A percentile compares a stretch with the other conserved stretches of the same genome.
Evolutionary conservation across 2,113 vertebrate species (phyloP).

Genomic region (Cyanistes caeruleus): DNA sequence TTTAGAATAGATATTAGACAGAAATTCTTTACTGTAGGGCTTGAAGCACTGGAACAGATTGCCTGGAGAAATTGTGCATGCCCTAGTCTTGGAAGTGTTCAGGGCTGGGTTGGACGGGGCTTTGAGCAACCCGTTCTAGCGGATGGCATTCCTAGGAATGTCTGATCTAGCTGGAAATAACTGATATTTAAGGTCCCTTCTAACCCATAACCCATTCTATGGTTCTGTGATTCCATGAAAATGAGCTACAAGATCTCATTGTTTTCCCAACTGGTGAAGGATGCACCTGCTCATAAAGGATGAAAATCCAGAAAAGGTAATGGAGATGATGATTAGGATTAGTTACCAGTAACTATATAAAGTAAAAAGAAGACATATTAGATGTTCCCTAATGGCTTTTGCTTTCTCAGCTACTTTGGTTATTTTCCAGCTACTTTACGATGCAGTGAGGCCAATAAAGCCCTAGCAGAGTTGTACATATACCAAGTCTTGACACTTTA

Average conservation of each 20-base stretch:
- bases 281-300: not conserved
- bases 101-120: not conserved
- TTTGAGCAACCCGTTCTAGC: not conserved
- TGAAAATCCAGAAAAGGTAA: not conserved
- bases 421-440: not conserved
- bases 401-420: not conserved
- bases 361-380: not conserved
- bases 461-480: not conserved
- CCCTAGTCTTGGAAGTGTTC: too few species aligned
- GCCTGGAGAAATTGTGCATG: not conserved
- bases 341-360: not conserved
- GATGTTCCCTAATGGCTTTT: not conserved
- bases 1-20: not conserved
- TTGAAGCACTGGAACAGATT: not conserved
- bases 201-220: not conserved
- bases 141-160: not conserved
- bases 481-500: not conserved
- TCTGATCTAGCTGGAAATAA: not conserved
- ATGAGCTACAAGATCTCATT: accelerated
- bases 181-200: not conserved
- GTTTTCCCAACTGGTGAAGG: not conserved
- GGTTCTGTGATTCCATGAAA: not conserved
- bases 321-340: not conserved
- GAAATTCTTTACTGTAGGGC: not conserved
- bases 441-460: not conserved